Percentiles rank a stretch among this genome's conserved stretches.
phyloP scores from a whole-genome alignment of 2,888 invertebrate species.

The Caenorhabditis sp. region DNA sequence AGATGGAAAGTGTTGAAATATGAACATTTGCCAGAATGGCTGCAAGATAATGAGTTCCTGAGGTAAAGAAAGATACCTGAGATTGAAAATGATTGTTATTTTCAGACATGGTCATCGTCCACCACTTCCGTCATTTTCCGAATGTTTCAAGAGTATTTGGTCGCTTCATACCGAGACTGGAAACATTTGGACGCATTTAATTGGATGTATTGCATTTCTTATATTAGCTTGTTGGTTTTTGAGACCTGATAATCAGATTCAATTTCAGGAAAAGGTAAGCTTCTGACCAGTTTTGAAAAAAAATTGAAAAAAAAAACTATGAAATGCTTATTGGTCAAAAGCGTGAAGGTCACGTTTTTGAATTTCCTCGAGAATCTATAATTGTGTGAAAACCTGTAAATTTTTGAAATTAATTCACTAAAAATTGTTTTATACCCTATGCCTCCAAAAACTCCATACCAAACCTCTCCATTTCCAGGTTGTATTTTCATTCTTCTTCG shows the following conservation, averaged over 20 bases:
- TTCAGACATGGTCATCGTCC: conserved; percentile 83
- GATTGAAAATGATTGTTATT: not conserved
- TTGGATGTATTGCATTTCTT: conserved; percentile 76
- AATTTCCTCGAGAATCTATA: no score
- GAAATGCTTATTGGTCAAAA: no score
- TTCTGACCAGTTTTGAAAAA: conserved; percentile 82
- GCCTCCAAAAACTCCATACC: no score
- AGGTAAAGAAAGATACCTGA: conserved; percentile 38
- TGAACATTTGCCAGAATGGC: conserved; percentile 85
- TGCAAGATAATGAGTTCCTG: conserved; percentile 76
- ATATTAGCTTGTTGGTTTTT: conserved; percentile 84
- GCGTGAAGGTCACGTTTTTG: no score
- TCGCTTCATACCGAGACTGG: conserved; percentile 98
- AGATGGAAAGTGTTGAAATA: conserved; percentile 78
- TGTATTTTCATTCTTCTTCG: conserved; percentile 91
- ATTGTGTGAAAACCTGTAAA: no score
- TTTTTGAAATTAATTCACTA: no score
- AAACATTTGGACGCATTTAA: conserved; percentile 97
- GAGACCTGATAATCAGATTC: conserved; percentile 82
- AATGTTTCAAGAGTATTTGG: conserved; percentile 98
- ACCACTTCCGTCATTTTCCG: conserved; percentile 91
- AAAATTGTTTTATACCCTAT: no score
- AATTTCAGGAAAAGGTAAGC: conserved; percentile 89
- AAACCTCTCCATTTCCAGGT: conserved; percentile 20
- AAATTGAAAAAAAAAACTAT: not conserved